Conservation (phyloP, 2,888 invertebrate genomes). For the Diloba caeruleocephala region DNA sequence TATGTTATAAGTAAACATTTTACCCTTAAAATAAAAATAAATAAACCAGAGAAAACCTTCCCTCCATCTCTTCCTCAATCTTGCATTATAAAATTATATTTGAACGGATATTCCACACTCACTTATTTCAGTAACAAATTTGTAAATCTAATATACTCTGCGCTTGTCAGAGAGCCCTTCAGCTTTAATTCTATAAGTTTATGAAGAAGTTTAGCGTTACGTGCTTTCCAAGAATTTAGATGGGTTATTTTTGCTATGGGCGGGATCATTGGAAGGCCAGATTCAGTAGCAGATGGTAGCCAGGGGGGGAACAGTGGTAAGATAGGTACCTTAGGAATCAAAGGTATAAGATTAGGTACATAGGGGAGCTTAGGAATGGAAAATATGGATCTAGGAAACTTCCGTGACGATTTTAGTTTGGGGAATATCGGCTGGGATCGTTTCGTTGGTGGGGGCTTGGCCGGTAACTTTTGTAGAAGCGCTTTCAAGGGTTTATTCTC, state of each 20-base stretch:
- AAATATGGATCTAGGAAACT: conserved; percentile 26
- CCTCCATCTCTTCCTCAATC: no score
- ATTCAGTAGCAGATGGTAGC: not conserved
- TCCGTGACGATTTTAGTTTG: not conserved
- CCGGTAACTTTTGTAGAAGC: conserved; percentile 6
- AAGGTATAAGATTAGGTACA: conserved; percentile 10
- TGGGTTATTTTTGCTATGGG: conserved; percentile 2
- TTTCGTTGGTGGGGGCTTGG: conserved; percentile 4
- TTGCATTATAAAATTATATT: no score
- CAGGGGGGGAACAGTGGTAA: conserved; percentile 17
- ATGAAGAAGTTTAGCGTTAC: conserved; percentile 19
- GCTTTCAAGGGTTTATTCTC: conserved; percentile 23
- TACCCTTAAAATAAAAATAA: no score
- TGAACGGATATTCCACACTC: no score
- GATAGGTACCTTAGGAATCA: conserved; percentile 9
- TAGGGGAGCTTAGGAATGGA: conserved; percentile 43
- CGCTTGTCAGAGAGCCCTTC: conserved; percentile 65
- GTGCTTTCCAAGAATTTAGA: not conserved
- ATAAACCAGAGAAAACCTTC: no score
- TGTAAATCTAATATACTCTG: conserved; percentile 68
- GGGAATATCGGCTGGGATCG: not conserved
- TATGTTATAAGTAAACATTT: no score
- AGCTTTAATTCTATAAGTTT: conserved; percentile 67
- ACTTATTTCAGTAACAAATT: conserved; percentile 54
- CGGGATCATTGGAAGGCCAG: not conserved